Conservation (phyloP, 2,888 invertebrate species). For the Keiferia lycopersicella region DNA sequence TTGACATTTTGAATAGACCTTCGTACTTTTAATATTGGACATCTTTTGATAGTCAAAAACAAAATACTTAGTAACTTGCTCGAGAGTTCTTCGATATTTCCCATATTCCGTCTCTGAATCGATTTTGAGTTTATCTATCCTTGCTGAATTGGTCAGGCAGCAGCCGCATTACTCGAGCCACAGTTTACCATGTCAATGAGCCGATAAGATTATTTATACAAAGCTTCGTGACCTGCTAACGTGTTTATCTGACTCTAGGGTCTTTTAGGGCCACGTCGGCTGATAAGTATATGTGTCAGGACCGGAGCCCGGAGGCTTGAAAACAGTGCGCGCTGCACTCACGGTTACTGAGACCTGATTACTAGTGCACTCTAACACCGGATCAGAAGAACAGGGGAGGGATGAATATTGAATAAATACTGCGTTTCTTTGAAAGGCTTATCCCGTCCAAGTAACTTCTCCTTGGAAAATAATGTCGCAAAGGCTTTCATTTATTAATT, state of each 20-base stretch:
- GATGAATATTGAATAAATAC: neutral
- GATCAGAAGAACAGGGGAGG: neutral
- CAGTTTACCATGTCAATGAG: slow-evolving; percentile 57
- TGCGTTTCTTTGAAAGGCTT: too few species aligned
- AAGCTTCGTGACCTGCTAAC: slow-evolving; percentile 51
- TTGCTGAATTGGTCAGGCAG: slow-evolving; percentile 9
- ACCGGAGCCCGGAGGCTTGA: slow-evolving; percentile 25
- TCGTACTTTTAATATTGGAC: too few species aligned
- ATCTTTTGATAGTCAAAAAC: too few species aligned
- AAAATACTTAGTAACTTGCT: too few species aligned
- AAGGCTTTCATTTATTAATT: too few species aligned
- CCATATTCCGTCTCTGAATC: neutral
- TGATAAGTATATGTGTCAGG: slow-evolving; percentile 41
- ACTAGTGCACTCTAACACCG: neutral
- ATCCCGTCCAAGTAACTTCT: too few species aligned
- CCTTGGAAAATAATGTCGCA: too few species aligned
- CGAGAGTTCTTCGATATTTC: too few species aligned
- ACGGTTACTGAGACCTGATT: slow-evolving; percentile 4
- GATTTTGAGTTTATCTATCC: neutral
- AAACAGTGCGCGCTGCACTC: neutral
- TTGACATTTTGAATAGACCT: too few species aligned
- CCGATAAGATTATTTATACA: slow-evolving; percentile 58
- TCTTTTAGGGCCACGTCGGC: slow-evolving; percentile 52
- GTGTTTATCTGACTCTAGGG: slow-evolving; percentile 57
- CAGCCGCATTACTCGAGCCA: slow-evolving; percentile 36